phyloP scores from a whole-genome alignment of 2,888 invertebrate genomes.

The Tuberolachnus salignus region DNA sequence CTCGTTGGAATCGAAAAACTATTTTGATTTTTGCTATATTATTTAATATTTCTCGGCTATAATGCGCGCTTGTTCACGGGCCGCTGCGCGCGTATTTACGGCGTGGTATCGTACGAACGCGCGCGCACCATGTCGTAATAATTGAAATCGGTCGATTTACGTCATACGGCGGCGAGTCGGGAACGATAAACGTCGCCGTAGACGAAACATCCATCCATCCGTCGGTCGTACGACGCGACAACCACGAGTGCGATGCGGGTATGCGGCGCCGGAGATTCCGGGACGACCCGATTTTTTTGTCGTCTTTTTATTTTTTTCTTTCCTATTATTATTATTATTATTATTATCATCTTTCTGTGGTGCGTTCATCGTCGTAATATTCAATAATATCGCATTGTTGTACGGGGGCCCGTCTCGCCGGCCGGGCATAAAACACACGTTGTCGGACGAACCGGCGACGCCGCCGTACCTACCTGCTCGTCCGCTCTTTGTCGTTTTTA shows the following conservation, averaged over 20 bases:
- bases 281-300: too few species aligned
- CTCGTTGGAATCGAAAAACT: conserved; percentile 12
- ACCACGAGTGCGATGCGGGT: neutral
- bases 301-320: neutral
- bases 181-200: neutral
- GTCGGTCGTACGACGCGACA: neutral
- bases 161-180: neutral
- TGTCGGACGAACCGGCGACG: too few species aligned
- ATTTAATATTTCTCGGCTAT: neutral
- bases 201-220: neutral
- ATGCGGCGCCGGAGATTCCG: neutral
- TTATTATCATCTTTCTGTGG: too few species aligned
- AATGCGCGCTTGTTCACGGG: neutral
- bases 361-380: too few species aligned
- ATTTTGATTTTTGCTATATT: neutral
- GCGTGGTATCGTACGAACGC: neutral
- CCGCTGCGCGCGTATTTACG: neutral
- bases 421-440: too few species aligned
- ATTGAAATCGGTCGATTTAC: conserved; percentile 29
- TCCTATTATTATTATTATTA: too few species aligned
- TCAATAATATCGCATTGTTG: too few species aligned
- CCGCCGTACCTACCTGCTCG: too few species aligned
- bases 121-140: neutral
- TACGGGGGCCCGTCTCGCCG: too few species aligned
- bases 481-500: too few species aligned